Percentiles rank a stretch among this genome's conserved stretches.
phyloP scores from a whole-genome alignment of 2,797 vertebrate species.

The Distichodus sexfasciatus region DNA sequence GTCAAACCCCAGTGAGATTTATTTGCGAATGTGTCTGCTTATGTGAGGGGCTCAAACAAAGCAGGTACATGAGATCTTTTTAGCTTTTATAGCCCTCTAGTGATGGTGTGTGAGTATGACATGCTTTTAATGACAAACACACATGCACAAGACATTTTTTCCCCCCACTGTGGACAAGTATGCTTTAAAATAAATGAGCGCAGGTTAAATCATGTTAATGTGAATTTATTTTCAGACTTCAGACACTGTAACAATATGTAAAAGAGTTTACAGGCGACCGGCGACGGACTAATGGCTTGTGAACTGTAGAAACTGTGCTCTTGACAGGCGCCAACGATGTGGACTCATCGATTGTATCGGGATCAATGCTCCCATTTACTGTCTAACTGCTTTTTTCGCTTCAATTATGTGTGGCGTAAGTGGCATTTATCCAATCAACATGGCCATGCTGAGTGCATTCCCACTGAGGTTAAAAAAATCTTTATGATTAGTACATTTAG shows the following conservation, averaged over 20 bases:
- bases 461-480: slow-evolving; percentile 52
- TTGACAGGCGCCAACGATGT: slow-evolving; percentile 54
- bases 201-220: too few relatives aligned
- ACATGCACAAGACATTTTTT: too few relatives aligned
- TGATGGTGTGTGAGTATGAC: slow-evolving; percentile 31
- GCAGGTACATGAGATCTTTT: slow-evolving; percentile 7
- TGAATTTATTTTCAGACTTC: too few relatives aligned
- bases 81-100: slow-evolving; percentile 48
- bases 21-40: slow-evolving; percentile 17
- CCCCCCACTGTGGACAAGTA: too few relatives aligned
- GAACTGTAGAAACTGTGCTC: slow-evolving; percentile 40
- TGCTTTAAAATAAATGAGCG: too few relatives aligned
- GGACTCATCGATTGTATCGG: slow-evolving; percentile 75
- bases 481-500: slow-evolving; percentile 56
- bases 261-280: slow-evolving; percentile 3
- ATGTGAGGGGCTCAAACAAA: slow-evolving; percentile 18
- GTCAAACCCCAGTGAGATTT: slow-evolving; percentile 18
- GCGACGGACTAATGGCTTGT: slow-evolving; percentile 32
- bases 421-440: slow-evolving; percentile 66
- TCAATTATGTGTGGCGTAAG: slow-evolving; percentile 80
- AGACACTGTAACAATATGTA: slow-evolving; percentile 6
- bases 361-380: slow-evolving; percentile 86
- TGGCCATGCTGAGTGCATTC: slow-evolving; percentile 50
- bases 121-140: background rate
- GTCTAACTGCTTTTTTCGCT: slow-evolving; percentile 75